phyloP scores from a whole-genome alignment of 92 coral and sea anemone species.

The Siderastrea siderea region DNA sequence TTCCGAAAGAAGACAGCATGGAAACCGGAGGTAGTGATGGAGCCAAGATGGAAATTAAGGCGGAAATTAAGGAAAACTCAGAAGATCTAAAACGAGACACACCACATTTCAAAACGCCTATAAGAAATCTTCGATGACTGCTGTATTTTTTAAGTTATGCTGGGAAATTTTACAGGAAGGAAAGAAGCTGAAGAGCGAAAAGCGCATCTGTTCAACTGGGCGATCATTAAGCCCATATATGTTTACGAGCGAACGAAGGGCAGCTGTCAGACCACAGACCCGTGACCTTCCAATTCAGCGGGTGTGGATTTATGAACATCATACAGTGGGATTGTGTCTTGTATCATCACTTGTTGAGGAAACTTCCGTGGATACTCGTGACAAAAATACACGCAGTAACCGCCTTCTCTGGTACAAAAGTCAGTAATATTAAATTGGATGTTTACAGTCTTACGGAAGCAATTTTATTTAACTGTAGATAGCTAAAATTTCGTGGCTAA shows the following conservation, averaged over 20 bases:
- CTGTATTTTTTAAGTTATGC: background rate
- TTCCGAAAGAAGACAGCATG: background rate
- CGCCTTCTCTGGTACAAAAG: background rate
- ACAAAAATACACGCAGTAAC: background rate
- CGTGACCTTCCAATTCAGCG: too few species aligned
- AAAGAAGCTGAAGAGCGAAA: too few species aligned
- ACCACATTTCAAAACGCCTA: conserved; percentile 16
- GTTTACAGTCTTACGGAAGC: background rate
- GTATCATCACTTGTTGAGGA: too few species aligned
- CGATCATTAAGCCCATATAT: too few species aligned
- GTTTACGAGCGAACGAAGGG: too few species aligned
- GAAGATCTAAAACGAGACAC: background rate
- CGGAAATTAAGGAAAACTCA: conserved; percentile 11
- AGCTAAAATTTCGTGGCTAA: background rate
- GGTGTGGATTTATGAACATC: too few species aligned
- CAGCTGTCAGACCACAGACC: too few species aligned
- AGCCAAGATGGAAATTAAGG: too few species aligned
- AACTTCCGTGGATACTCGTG: too few species aligned
- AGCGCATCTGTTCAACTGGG: too few species aligned
- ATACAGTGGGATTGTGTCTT: too few species aligned
- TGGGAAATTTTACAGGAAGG: too few species aligned
- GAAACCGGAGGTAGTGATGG: background rate
- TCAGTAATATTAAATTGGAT: background rate
- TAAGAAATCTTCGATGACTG: background rate
- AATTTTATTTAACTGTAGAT: background rate